Percentiles rank a stretch among this genome's conserved stretches.
Evolutionary conservation across 2,888 invertebrate genomes (phyloP).

Genomic region (Netelia inedita): DNA sequence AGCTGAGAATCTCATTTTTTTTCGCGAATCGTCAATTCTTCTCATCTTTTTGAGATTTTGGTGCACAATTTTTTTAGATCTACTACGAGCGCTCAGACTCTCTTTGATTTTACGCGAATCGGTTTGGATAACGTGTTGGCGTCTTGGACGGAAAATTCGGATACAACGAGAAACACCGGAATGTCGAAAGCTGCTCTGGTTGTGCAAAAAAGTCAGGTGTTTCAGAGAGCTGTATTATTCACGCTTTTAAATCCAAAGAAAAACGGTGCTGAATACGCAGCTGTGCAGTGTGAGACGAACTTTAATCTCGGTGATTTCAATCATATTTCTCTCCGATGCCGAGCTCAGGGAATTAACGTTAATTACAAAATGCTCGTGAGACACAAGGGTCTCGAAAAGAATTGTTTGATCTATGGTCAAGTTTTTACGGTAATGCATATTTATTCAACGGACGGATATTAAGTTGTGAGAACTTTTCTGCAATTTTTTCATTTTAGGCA

Average conservation of each 20-base stretch:
- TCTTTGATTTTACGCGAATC: constrained; percentile 76
- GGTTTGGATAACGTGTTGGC: constrained; percentile 73
- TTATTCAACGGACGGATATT: neutral
- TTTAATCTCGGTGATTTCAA: constrained; percentile 80
- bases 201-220: constrained; percentile 81
- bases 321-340: constrained; percentile 79
- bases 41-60: neutral
- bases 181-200: constrained; percentile 85
- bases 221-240: constrained; percentile 85
- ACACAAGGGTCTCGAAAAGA: constrained; percentile 81
- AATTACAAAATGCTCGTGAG: constrained; percentile 84
- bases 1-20: constrained; percentile 11
- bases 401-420: constrained; percentile 83
- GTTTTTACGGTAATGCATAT: constrained; percentile 79
- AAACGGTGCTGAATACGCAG: constrained; percentile 85
- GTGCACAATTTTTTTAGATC: neutral
- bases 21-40: neutral
- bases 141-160: constrained; percentile 84
- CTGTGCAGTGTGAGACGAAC: constrained; percentile 79
- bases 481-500: constrained; percentile 76
- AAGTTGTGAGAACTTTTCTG: too few species aligned
- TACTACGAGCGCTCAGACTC: constrained; percentile 69
- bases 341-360: constrained; percentile 83
- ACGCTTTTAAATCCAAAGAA: constrained; percentile 84
- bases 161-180: constrained; percentile 83